Base-by-base conservation (phyloP, 2,888 invertebrate genomes). In the Chalcis sispes region DNA sequence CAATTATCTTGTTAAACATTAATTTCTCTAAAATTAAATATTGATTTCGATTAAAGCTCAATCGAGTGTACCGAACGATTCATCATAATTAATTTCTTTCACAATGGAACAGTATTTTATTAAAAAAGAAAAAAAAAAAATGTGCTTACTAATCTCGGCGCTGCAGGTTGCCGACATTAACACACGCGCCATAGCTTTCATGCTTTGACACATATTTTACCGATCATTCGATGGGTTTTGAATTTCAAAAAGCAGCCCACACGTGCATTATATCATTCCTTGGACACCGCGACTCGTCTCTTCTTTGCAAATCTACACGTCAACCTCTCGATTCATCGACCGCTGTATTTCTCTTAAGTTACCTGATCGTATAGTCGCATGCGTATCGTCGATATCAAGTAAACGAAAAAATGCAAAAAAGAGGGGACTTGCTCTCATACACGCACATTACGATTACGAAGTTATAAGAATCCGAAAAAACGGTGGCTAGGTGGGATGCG, bases 61-160 rank as follows among this genome's bases (percentile, higher is more conserved):
- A n/a, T n/a, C n/a, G n/a, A n/a, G n/a, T n/a, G n/a, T n/a, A n/a
- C n/a, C 4, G 18, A 29, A 20, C 18, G 36, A 76, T 76, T 61
- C 46, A 76, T 76, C 75, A 72, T 25, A 76, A 76, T 76, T 76
- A 66, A 71, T 61, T 36, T 18, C 59, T 66, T 40, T 61, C 52
- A 20, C 36, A 72, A 72, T 15, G 46, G 29, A 20, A 5, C 20
- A 62, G 7, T 29, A 46, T 76, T 76, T 76, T 72, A 76, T 76
- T 66, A 66, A 72, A 74, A 76, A 79, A n/a, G n/a, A n/a, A n/a
- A n/a, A n/a, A n/a, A n/a, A n/a, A n/a, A n/a, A n/a, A n/a, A 79
- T 67, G 48, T 77, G 70, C 72, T 77, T 72, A 71, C 71, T 71
- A 70, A 79, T 71, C 64, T 23, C 52, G 27, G 3, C 46, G 61